Base-by-base conservation (phyloP, 1,140 invertebrate genomes). In the Metaphire vulgaris region DNA sequence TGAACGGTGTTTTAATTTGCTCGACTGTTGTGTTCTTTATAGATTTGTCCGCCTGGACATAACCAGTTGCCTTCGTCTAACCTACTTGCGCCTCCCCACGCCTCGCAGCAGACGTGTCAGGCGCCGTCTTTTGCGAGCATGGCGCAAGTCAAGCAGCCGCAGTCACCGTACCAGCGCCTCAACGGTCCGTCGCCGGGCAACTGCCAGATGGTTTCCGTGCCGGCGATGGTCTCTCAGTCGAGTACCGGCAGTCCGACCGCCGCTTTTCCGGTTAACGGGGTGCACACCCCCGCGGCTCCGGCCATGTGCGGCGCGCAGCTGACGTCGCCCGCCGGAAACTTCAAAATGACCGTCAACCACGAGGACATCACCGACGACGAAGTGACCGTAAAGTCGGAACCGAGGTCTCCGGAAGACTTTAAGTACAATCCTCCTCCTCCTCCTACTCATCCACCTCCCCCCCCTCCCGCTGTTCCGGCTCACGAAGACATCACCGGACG, bases 401-500 rank as follows among this genome's bases (percentile, higher is more conserved):
- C 33, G 2, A n/a, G 69, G 30, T 71, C 69, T 1, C 6, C 33
- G 16, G 69, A 71, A 33, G 69, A 71, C 26, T 71, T 71, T 31
- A 31, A 71, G 33, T 71, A 71, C 29, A 31, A 29, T 1, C 1
- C 28, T 1, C 30, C 30, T 30, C n/a, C n/a, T n/a, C n/a, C n/a
- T n/a, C n/a, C n/a, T n/a, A n/a, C n/a, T n/a, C n/a, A n/a, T n/a
- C n/a, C n/a, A n/a, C n/a, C n/a, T n/a, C n/a, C n/a, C n/a, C n/a
- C n/a, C n/a, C n/a, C n/a, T n/a, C n/a, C n/a, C n/a, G n/a, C n/a
- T n/a, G 26, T 21, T 26, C 30, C 69, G 16, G 69, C 32, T 21
- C 69, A 71, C 69, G 69, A 71, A 32, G 69, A 71, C 69, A 71
- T 71, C 29, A 71, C 69, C n/a, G 69, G 69, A 71, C 29, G 69